A percentile compares a stretch with the other conserved stretches of the same genome.
Evolutionary conservation across 2,888 invertebrate genomes (phyloP).

Genomic region (Cephus runcator): DNA sequence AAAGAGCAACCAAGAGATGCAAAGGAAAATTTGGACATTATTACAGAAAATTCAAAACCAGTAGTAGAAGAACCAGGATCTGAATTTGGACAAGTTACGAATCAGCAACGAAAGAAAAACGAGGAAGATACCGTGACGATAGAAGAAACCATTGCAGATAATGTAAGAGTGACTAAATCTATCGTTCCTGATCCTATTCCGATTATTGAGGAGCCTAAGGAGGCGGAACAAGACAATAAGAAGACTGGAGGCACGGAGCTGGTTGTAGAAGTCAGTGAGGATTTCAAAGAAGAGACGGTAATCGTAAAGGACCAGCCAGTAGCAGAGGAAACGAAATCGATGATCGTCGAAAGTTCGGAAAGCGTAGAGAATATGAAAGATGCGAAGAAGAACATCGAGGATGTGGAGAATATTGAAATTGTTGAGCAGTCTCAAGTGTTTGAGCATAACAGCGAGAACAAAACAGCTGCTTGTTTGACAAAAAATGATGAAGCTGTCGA

Average conservation of each 20-base stretch:
- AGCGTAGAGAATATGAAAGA: conserved; percentile 7
- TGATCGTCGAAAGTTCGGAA: conserved; percentile 1
- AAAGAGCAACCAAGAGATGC: neutral
- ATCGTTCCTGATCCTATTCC: conserved; percentile 54
- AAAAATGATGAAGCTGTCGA: neutral
- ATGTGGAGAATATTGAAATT: neutral
- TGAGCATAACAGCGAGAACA: too few species aligned
- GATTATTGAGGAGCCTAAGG: conserved; percentile 54
- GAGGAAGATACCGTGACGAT: conserved; percentile 36
- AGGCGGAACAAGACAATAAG: conserved; percentile 27
- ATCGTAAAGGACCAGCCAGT: conserved; percentile 35
- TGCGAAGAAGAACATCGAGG: neutral
- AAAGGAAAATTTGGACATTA: conserved; percentile 18
- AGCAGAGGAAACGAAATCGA: conserved; percentile 1
- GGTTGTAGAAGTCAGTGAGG: conserved; percentile 34
- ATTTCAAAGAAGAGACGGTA: conserved; percentile 12
- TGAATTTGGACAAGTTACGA: conserved; percentile 7
- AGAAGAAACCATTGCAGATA: conserved; percentile 52
- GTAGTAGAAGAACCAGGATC: conserved; percentile 28
- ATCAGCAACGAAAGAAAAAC: conserved; percentile 5
- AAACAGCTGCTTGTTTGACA: too few species aligned
- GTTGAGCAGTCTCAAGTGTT: neutral
- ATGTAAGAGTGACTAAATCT: conserved; percentile 37
- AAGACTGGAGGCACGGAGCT: conserved; percentile 32
- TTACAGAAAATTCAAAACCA: conserved; percentile 25